Percentiles rank a stretch among this genome's conserved stretches.
phyloP scores from a whole-genome alignment of 2,888 invertebrate genomes.

The Dicyrtoma fusca region DNA sequence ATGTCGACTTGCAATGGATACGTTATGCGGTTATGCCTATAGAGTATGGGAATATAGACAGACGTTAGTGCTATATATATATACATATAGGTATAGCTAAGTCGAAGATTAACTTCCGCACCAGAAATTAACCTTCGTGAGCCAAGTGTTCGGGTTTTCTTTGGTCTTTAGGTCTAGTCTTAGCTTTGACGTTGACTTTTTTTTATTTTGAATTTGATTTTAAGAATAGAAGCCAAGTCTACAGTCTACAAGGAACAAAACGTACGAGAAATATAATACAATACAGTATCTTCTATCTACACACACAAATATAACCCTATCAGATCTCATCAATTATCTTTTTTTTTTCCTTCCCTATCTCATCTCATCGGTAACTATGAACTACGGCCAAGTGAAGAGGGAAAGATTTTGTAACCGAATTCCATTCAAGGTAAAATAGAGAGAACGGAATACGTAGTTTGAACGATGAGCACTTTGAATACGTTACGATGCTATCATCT shows the following conservation, averaged over 20 bases:
- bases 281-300: no score
- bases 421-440: conserved; percentile 20
- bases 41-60: no score
- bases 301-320: background rate
- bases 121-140: conserved; percentile 25
- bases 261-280: no score
- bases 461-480: no score
- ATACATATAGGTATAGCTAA: no score
- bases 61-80: no score
- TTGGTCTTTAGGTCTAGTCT: no score
- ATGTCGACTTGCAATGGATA: no score
- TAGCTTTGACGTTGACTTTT: no score
- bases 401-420: conserved; percentile 21
- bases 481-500: background rate
- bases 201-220: background rate
- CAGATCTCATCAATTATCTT: conserved; percentile 28
- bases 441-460: background rate
- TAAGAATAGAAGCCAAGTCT: no score
- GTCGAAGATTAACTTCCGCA: conserved; percentile 27
- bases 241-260: no score
- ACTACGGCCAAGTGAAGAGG: background rate
- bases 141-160: background rate
- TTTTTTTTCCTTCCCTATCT: background rate
- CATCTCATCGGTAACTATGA: background rate
- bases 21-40: no score